Evolutionary conservation across 2,113 vertebrate species (phyloP).

Genomic region (Verasper variegatus): DNA sequence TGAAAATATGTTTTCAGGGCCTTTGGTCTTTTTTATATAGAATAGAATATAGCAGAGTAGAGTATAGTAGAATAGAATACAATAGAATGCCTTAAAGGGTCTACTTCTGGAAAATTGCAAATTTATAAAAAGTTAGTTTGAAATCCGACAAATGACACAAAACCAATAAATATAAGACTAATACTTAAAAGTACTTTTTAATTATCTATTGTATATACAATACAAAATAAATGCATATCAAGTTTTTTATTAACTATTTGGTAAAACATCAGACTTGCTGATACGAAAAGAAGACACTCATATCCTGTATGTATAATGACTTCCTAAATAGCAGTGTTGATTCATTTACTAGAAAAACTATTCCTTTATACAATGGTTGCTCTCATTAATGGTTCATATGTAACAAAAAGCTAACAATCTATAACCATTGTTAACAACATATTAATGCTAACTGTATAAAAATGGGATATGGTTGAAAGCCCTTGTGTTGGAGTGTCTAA

Average conservation of each 20-base stretch:
- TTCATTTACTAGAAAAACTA: neutral
- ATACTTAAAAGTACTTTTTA: too few species aligned
- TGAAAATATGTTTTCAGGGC: too few species aligned
- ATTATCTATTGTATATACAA: too few species aligned
- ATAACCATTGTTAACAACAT: neutral
- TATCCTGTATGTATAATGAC: neutral
- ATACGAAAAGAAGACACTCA: neutral
- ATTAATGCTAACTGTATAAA: too few species aligned
- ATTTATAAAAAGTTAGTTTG: neutral
- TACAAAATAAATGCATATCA: too few species aligned
- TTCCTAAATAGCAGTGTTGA: neutral
- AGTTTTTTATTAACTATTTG: too few species aligned
- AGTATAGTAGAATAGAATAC: neutral
- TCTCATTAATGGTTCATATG: neutral
- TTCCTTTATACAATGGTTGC: neutral
- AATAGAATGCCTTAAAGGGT: too few species aligned
- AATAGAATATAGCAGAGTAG: neutral
- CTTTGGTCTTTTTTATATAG: neutral
- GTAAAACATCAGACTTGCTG: neutral
- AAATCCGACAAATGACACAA: too few species aligned
- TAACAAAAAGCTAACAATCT: neutral
- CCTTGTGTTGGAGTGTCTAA: too few species aligned
- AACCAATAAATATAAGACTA: too few species aligned
- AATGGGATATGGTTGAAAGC: too few species aligned
- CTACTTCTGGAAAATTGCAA: neutral